Base-by-base conservation (phyloP, 2,113 vertebrate genomes). In the Prunella himalayana region DNA sequence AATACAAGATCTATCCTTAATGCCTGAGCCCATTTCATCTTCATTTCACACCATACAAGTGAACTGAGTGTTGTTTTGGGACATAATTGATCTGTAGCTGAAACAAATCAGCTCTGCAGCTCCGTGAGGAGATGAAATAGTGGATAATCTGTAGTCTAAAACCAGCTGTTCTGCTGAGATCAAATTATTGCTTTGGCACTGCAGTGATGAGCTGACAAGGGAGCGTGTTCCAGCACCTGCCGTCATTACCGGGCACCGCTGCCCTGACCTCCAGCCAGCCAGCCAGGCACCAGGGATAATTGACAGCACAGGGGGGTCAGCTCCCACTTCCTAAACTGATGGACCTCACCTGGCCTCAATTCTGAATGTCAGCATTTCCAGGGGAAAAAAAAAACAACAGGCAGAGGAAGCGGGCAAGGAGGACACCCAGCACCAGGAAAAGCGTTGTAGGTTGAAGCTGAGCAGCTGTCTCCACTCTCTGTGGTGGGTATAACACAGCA, bases 111-210 rank as follows among this genome's bases (percentile, higher is more conserved):
- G 88, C 66, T 86, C 57, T 13, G 4, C 41, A 73, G 72, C 51
- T 78, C 86, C 88, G 85, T 59, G 82, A 95, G 77, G 91, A 97
- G 94, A 96, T 80, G 87, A 93, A 97, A 73, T 64, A 84, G 86
- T 44, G 95, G 86, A 88, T 88, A 89, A 71, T 89, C 66, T 75
- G 25, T 61, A 65, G 64, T 78, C 97, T 93, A 95, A 91, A 97
- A 94, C 78, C 71, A 95, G 92, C 87, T 97, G 93, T 72, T 95
- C 72, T 76, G 83, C 64, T 50, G 77, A 91, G 89, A 97, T 91
- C 91, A 71, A 87, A 92, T 88, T 35, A 95, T 93, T 87, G 72
- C 85, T 94, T 94, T 71, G 78, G 82, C 83, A 86, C 86, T 42
- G 82, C 61, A 86, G 30, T 56, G 84, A 98, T 96, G 51, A 82